These are phyloP conservation scores for Piprites chloris DNA, from an alignment of 2,113 vertebrate genomes.

Conservation along the genomic window DNA sequence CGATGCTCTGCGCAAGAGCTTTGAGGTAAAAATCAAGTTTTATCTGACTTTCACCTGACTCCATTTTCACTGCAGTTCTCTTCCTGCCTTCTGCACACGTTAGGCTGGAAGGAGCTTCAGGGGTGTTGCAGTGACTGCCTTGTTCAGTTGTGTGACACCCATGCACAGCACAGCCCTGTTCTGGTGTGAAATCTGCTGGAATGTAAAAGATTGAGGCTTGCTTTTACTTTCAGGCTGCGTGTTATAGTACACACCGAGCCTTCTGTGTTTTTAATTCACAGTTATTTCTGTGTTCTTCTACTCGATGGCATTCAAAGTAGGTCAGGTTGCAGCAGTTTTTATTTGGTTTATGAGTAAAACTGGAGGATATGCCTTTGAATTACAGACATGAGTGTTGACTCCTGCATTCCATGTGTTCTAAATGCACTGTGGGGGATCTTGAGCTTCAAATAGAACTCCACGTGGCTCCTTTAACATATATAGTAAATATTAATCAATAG, in stretches of 20 bases:
- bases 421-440: background rate
- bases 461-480: background rate
- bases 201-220: background rate
- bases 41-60: background rate
- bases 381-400: background rate
- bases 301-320: background rate
- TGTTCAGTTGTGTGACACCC: background rate
- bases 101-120: background rate
- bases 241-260: background rate
- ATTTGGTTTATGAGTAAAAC: background rate
- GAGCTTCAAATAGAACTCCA: background rate
- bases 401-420: background rate
- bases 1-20: constrained; percentile 92
- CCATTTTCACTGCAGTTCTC: rapidly evolving
- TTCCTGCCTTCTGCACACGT: background rate
- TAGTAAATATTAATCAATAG: background rate
- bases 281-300: background rate
- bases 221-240: background rate
- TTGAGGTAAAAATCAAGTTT: constrained; percentile 79
- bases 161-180: background rate
- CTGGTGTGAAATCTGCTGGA: background rate
- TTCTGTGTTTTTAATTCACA: background rate
- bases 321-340: background rate
- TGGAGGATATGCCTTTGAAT: background rate
- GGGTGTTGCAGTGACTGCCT: background rate